A percentile compares a stretch with the other conserved stretches of the same genome.
These are phyloP conservation scores for Capreolus pygargus DNA, from an alignment of 2,113 vertebrate genomes.

Conservation along the genomic window DNA sequence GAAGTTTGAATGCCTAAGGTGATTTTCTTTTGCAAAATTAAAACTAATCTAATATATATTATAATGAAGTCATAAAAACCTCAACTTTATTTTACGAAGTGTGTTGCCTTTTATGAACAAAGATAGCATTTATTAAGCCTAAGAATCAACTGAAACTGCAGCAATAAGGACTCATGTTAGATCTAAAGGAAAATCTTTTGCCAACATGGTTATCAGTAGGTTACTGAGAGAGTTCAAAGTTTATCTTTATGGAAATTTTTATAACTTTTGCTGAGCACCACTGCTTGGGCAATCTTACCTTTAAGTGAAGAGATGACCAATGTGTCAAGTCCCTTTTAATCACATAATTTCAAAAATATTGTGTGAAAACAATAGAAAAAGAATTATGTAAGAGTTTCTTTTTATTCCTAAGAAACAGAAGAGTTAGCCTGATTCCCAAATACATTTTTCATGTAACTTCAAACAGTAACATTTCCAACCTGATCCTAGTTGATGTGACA, in stretches of 20 bases:
- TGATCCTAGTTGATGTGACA: background rate
- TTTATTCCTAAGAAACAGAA: background rate
- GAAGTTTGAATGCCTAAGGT: background rate
- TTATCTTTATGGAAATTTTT: background rate
- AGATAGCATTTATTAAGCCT: background rate
- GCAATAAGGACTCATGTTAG: background rate
- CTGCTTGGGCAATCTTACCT: background rate
- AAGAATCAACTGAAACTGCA: constrained; percentile 6
- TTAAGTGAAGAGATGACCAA: background rate
- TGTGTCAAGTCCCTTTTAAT: background rate
- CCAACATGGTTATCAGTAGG: background rate
- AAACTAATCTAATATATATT: background rate
- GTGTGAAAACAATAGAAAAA: background rate
- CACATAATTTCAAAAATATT: background rate
- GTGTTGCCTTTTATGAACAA: background rate
- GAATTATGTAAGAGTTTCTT: background rate
- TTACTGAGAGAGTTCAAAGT: background rate
- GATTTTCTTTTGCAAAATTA: background rate
- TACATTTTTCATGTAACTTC: background rate
- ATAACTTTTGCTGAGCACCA: background rate
- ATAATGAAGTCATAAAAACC: background rate
- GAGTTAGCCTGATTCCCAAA: background rate
- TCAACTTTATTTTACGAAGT: constrained; percentile 8
- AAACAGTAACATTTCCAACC: background rate
- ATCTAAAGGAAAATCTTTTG: background rate